phyloP scores from a whole-genome alignment of 1,140 invertebrate species.

The Colletes gigas region DNA sequence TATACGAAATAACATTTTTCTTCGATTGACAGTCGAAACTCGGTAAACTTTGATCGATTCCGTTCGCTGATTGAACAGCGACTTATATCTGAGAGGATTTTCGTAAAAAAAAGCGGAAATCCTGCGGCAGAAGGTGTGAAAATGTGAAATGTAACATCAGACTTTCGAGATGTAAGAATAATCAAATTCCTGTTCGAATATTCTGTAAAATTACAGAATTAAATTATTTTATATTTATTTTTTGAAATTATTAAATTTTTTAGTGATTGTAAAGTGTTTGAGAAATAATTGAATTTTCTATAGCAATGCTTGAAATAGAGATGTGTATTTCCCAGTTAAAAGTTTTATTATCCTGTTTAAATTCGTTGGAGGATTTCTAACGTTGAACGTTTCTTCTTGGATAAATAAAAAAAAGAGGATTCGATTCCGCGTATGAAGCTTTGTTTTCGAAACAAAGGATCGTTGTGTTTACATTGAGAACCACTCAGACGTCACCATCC shows the following conservation, averaged over 20 bases:
- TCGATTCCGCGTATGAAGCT: not conserved
- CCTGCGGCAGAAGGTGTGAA: not conserved
- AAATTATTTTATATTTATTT: too few relatives aligned
- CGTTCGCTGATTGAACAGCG: not conserved
- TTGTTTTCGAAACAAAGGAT: not conserved
- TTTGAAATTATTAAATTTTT: too few relatives aligned
- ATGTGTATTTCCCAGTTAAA: too few relatives aligned
- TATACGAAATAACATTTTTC: slow-evolving; percentile 33
- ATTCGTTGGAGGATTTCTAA: too few relatives aligned
- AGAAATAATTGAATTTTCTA: too few relatives aligned
- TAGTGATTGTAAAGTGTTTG: too few relatives aligned
- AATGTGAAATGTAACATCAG: not conserved
- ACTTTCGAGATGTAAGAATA: not conserved
- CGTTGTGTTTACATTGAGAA: not conserved
- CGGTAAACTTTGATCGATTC: slow-evolving; percentile 11
- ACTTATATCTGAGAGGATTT: slow-evolving; percentile 33
- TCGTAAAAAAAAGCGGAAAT: not conserved
- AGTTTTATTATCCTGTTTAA: too few relatives aligned
- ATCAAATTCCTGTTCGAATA: not conserved
- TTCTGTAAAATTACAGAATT: too few relatives aligned
- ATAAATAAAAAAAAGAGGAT: too few relatives aligned
- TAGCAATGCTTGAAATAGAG: too few relatives aligned
- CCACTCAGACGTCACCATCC: not conserved
- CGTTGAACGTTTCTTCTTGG: too few relatives aligned
- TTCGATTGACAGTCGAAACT: slow-evolving; percentile 4